These are phyloP conservation scores for Psilopsiagon aurifrons DNA, from an alignment of 2,113 vertebrate genomes.

Conservation along the genomic window DNA sequence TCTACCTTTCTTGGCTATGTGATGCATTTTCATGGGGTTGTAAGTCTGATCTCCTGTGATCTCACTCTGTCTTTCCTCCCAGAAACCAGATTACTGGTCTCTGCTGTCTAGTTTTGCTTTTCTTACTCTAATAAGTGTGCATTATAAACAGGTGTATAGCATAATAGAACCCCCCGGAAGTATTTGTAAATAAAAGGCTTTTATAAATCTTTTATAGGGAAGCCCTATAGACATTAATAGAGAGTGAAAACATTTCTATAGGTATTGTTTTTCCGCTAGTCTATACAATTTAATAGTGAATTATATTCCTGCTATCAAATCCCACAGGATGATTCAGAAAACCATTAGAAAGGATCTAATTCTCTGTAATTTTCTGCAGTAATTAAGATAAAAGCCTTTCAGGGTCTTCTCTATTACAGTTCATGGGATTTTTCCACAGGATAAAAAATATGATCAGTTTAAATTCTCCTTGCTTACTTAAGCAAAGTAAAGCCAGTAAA, in stretches of 20 bases:
- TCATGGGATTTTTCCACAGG: conserved; percentile 25
- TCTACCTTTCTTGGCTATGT: neutral
- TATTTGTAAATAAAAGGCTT: conserved; percentile 34
- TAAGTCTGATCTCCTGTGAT: neutral
- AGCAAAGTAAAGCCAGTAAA: neutral
- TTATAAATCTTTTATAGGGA: conserved; percentile 16
- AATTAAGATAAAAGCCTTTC: conserved; percentile 64
- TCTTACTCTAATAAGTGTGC: neutral
- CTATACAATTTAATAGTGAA: conserved; percentile 25
- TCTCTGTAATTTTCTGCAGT: conserved; percentile 56
- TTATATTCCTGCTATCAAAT: conserved; percentile 49
- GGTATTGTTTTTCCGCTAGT: conserved; percentile 19
- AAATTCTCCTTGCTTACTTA: conserved; percentile 34
- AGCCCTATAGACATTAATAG: conserved; percentile 17
- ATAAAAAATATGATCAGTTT: conserved; percentile 32
- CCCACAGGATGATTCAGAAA: conserved; percentile 45
- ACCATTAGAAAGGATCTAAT: conserved; percentile 52
- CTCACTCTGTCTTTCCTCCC: neutral
- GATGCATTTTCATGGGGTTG: neutral
- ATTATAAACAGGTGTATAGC: neutral
- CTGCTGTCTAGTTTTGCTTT: neutral
- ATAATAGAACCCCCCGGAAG: neutral
- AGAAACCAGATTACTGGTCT: neutral
- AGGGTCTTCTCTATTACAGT: conserved; percentile 30
- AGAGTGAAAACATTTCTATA: conserved; percentile 14